Percentiles rank a stretch among this genome's conserved stretches.
These are phyloP conservation scores for Drosophila greeni DNA, from an alignment of 2,888 invertebrate species.

Conservation along the genomic window DNA sequence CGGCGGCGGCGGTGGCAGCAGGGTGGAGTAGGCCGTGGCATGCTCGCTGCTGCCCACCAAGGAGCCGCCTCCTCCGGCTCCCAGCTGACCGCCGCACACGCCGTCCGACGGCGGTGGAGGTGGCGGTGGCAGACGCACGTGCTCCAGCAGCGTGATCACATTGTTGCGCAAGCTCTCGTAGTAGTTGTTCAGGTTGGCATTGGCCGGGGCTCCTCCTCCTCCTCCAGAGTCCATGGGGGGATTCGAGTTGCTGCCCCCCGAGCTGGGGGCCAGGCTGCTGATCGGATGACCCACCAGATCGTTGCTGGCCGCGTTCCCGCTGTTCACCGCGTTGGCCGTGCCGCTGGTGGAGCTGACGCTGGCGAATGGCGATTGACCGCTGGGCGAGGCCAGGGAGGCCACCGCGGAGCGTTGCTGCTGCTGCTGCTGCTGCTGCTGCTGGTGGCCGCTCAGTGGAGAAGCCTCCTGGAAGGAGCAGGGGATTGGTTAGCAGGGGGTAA, in stretches of 20 bases:
- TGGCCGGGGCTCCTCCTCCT: conserved; percentile 42
- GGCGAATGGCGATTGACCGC: conserved; percentile 66
- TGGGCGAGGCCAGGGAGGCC: conserved; percentile 54
- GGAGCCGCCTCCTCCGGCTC: conserved; percentile 11
- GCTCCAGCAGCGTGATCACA: conserved; percentile 93
- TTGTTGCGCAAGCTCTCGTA: conserved; percentile 95
- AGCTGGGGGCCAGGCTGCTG: conserved; percentile 35
- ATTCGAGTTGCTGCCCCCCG: conserved; percentile 30
- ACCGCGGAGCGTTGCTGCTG: conserved; percentile 49
- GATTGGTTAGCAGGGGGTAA: background rate
- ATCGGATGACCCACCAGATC: conserved; percentile 41
- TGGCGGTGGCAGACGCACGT: conserved; percentile 87
- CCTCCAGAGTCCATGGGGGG: conserved; percentile 9
- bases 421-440: conserved; percentile 54
- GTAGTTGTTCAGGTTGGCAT: conserved; percentile 90
- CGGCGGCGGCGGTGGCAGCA: conserved; percentile 56
- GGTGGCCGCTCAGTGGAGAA: conserved; percentile 77
- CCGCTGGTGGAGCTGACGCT: conserved; percentile 65
- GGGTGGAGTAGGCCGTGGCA: conserved; percentile 55
- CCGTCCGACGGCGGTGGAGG: conserved; percentile 32
- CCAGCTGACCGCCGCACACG: conserved; percentile 36
- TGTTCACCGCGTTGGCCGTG: background rate
- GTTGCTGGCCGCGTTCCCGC: conserved; percentile 9
- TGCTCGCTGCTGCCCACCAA: conserved; percentile 42
- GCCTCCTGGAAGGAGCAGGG: conserved; percentile 62